Evolutionary conservation across 2,113 vertebrate species (phyloP).

Genomic region (Heliornis fulica): DNA sequence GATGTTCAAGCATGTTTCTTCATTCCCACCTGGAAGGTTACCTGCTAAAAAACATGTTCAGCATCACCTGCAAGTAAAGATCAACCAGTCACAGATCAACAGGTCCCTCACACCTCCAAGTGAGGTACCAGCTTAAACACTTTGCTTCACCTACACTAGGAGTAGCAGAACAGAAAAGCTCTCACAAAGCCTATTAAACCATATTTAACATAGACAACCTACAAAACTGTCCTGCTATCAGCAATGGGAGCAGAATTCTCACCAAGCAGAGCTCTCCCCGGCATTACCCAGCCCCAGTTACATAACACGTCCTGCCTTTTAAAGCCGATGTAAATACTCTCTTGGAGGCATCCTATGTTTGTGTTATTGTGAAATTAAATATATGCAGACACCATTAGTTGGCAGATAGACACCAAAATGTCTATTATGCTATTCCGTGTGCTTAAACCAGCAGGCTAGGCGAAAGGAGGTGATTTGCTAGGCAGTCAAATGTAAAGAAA

Average conservation of each 20-base stretch:
- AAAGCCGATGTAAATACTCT: not conserved
- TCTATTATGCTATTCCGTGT: not conserved
- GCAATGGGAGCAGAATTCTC: not conserved
- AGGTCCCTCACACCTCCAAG: not conserved
- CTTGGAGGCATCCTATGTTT: not conserved
- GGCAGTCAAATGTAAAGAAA: not conserved
- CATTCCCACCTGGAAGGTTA: not conserved
- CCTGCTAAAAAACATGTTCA: not conserved
- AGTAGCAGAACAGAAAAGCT: not conserved
- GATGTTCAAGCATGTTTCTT: not conserved
- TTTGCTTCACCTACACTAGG: not conserved
- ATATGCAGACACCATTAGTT: not conserved
- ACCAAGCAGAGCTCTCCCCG: not conserved
- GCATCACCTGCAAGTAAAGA: accelerated
- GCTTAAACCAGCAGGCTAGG: not conserved
- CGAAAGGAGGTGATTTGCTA: constrained; percentile 15
- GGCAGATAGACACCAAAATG: not conserved
- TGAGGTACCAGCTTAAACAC: not conserved
- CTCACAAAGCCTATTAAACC: not conserved
- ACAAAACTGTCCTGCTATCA: not conserved
- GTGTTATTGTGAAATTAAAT: not conserved
- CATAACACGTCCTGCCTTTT: not conserved
- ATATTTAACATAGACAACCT: not conserved
- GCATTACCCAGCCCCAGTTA: not conserved
- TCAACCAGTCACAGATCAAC: not conserved